These are phyloP conservation scores for Castor canadensis DNA, from an alignment of 2,113 vertebrate genomes.

Conservation along the genomic window DNA sequence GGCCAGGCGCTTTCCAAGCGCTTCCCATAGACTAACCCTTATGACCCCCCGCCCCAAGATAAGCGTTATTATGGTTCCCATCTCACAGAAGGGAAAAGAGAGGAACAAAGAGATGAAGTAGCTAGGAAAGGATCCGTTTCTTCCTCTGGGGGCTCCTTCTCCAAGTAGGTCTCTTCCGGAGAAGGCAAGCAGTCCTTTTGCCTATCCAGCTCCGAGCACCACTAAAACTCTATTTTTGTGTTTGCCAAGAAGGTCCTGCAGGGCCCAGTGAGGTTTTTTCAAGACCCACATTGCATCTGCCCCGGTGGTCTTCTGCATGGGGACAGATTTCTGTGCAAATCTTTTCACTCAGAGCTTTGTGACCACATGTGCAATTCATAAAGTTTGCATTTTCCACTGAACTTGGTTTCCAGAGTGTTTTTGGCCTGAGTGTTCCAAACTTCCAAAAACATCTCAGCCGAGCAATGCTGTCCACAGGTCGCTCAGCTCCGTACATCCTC, in stretches of 20 bases:
- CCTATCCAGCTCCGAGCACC: not conserved
- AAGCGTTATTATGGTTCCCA: not conserved
- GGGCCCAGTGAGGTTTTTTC: not conserved
- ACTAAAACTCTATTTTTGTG: not conserved
- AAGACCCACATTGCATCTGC: not conserved
- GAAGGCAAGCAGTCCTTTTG: not conserved
- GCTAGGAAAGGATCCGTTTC: constrained; percentile 27
- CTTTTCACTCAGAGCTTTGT: constrained; percentile 34
- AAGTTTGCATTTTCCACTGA: constrained; percentile 70
- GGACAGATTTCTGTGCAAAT: constrained; percentile 59
- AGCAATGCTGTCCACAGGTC: constrained; percentile 59
- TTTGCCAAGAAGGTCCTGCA: constrained; percentile 31
- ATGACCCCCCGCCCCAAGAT: not conserved
- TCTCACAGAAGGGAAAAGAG: not conserved
- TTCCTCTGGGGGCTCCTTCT: not conserved
- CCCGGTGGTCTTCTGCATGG: constrained; percentile 56
- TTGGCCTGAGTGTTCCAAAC: constrained; percentile 58
- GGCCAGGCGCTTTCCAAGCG: not conserved
- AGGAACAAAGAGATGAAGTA: constrained; percentile 40
- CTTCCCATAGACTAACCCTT: not conserved
- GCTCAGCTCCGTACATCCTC: constrained; percentile 55
- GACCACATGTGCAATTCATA: constrained; percentile 76
- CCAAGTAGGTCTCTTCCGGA: not conserved
- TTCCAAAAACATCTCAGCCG: constrained; percentile 55
- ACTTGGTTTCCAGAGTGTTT: constrained; percentile 70